Evolutionary conservation across 2,888 invertebrate genomes (phyloP), one percentile per base, ranked within the genome.

Genomic region (Noctua janthe): DNA sequence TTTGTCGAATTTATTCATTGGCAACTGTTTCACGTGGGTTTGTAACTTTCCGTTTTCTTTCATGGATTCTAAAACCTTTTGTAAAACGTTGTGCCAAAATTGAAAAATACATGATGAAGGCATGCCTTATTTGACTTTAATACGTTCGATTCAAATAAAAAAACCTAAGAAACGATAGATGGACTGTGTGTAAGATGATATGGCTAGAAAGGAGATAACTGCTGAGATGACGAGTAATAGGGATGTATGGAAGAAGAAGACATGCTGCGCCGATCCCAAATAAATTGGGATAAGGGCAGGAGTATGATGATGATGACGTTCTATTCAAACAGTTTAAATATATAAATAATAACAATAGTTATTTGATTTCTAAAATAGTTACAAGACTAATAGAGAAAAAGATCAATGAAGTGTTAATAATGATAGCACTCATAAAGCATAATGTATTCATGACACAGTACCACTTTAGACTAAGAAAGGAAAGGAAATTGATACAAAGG

Each of bases 1-100:
- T 82, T 80, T 76, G 80, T 83, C 20, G 54, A 80, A 71, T 83
- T 49, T 76, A 64, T 79, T 77, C 73, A 78, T 86, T 86, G 86
- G 86, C 85, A 80, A 74, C 67, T 23, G 59, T 71, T 49, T 76
- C 23, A 51, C 78, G 76, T 78, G 70, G 75, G 51, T 29, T 69
- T 70, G 66, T 17, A 43, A 59, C 64, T 73, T 66, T 76, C 35
- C 39, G 73, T 74, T 81, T 76, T 67, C 23, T 71, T 84, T 66
- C 64, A 80, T 71, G 51, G 62, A 39, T 2, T 20, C n/a, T 29
- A 70, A 35, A 74, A 43, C 1, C 5, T 64, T 64, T 59, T 35
- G 69, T 62, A 23, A 54, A 35, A 29, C 11, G 3, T 29, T 43
- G 13, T 47, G 71, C 35, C 7, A 43, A 39, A 75, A 71, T 59